A percentile compares a stretch with the other conserved stretches of the same genome.
Conservation (phyloP, 2,888 invertebrate species). For the Andrena trimmerana region DNA sequence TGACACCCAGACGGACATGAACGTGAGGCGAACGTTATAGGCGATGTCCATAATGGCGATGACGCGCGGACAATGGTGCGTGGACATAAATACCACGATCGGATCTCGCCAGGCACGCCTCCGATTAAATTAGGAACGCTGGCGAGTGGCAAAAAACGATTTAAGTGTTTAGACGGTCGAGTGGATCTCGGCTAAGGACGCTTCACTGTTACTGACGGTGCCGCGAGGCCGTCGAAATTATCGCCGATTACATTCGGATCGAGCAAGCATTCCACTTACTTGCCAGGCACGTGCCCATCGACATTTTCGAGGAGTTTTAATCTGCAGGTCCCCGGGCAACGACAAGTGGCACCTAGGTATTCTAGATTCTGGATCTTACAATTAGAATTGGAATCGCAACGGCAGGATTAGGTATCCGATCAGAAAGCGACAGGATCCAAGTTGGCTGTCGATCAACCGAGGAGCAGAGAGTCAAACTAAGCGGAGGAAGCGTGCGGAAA, state of each 20-base stretch:
- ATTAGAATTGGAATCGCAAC: too few relatives aligned
- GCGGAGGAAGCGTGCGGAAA: neutral
- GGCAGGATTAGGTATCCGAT: neutral
- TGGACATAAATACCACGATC: slow-evolving; percentile 74
- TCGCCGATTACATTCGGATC: slow-evolving; percentile 36
- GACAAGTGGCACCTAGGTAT: too few relatives aligned
- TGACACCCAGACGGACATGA: slow-evolving; percentile 68
- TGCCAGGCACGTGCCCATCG: neutral
- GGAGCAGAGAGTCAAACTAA: neutral
- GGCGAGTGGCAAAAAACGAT: slow-evolving; percentile 67
- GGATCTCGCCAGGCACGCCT: slow-evolving; percentile 71
- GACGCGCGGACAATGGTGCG: slow-evolving; percentile 72
- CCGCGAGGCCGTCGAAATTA: slow-evolving; percentile 41
- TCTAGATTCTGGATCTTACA: too few relatives aligned
- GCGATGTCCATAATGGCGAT: slow-evolving; percentile 69
- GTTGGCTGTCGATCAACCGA: neutral
- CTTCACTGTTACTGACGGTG: slow-evolving; percentile 46
- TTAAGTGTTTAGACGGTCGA: slow-evolving; percentile 68
- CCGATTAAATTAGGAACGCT: slow-evolving; percentile 74
- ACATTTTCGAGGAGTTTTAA: neutral
- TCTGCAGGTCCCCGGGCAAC: too few relatives aligned
- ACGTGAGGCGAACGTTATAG: slow-evolving; percentile 63
- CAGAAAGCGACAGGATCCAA: neutral
- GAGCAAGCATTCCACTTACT: slow-evolving; percentile 7
- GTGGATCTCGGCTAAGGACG: slow-evolving; percentile 58